phyloP scores from a whole-genome alignment of 1,140 invertebrate species.

The Diuraphis noxia region DNA sequence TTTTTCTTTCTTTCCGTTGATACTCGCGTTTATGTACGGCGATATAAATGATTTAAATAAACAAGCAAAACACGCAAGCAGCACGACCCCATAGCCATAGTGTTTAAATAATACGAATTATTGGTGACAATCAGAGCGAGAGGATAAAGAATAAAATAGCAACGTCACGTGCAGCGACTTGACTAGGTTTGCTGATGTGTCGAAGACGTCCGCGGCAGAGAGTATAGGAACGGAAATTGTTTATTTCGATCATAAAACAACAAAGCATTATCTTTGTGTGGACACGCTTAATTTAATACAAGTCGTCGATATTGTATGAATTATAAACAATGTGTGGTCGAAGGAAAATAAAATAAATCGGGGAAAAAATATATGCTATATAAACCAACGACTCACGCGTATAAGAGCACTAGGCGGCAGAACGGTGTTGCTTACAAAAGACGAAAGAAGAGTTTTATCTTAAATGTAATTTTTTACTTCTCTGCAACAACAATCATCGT shows the following conservation, averaged over 20 bases:
- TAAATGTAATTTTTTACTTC: background rate
- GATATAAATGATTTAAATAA: background rate
- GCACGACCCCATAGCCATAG: background rate
- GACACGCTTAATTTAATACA: background rate
- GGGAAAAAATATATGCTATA: background rate
- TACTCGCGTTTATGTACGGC: background rate
- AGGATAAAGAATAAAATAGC: background rate
- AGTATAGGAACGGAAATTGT: background rate
- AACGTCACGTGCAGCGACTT: background rate
- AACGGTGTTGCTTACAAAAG: background rate
- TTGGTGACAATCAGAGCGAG: background rate
- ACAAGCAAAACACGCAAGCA: background rate
- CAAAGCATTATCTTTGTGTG: conserved; percentile 1
- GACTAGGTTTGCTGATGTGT: background rate
- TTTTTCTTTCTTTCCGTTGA: background rate
- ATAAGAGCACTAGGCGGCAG: background rate
- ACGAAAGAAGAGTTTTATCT: background rate
- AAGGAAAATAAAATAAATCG: background rate
- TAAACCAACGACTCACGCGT: no score
- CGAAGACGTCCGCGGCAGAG: background rate
- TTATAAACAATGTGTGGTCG: background rate
- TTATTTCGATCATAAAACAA: background rate
- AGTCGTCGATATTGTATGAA: background rate
- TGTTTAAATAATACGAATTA: background rate
- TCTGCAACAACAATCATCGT: background rate